Evolutionary conservation across 2,888 invertebrate genomes (phyloP).

Genomic region (Hypercompe scribonia): DNA sequence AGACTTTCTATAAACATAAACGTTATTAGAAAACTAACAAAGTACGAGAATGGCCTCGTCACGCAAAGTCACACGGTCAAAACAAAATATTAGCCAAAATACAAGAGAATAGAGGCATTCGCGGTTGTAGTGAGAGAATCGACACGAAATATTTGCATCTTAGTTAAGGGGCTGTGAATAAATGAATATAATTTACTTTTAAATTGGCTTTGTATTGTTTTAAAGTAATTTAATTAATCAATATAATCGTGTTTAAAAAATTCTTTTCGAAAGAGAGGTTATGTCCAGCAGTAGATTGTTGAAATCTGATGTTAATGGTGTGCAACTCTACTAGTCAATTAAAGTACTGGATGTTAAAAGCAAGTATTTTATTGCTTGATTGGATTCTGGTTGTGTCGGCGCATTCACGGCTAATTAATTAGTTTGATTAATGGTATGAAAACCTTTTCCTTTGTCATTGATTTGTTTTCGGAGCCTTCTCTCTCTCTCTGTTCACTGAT

Average conservation of each 20-base stretch:
- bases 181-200: not conserved
- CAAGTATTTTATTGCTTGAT: not conserved
- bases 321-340: not conserved
- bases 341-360: not conserved
- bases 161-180: too few species aligned
- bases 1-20: too few species aligned
- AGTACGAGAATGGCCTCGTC: too few species aligned
- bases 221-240: not conserved
- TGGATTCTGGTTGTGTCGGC: not conserved
- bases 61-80: too few species aligned
- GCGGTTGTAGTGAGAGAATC: too few species aligned
- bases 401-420: conserved; percentile 7
- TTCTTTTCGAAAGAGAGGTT: too few species aligned
- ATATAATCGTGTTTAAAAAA: not conserved
- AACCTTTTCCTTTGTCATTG: conserved; percentile 6
- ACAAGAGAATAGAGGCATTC: too few species aligned
- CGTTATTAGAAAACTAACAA: too few species aligned
- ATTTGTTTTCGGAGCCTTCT: conserved; percentile 1
- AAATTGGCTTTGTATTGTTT: not conserved
- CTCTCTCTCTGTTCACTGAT: not conserved
- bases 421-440: conserved; percentile 9
- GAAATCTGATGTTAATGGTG: not conserved
- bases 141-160: too few species aligned
- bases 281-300: too few species aligned
- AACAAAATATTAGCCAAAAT: too few species aligned